These are phyloP conservation scores for Cervus canadensis DNA, from an alignment of 2,113 vertebrate species.

Conservation along the genomic window DNA sequence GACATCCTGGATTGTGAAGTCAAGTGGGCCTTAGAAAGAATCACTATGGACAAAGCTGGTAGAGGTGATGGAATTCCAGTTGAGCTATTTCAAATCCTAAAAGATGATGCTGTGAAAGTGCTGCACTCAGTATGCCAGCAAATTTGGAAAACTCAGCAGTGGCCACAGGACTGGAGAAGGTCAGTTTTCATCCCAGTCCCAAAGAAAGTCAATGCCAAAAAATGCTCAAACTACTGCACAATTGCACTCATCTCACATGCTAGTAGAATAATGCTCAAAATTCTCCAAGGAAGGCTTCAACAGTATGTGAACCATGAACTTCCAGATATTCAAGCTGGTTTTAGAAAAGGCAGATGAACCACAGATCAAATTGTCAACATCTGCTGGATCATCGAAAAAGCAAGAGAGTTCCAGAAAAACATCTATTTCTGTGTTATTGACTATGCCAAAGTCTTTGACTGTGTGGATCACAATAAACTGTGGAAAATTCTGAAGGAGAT, in stretches of 20 bases:
- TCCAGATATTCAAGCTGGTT: neutral
- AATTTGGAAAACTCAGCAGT: neutral
- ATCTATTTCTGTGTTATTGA: neutral
- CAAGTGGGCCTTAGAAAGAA: neutral
- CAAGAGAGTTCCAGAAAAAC: neutral
- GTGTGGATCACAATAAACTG: neutral
- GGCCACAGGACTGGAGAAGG: neutral
- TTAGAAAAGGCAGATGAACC: neutral
- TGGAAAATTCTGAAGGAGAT: rapidly evolving
- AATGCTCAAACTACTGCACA: neutral
- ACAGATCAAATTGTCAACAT: neutral
- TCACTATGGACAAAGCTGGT: neutral
- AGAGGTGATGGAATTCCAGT: neutral
- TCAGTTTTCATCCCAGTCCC: neutral
- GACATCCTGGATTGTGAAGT: neutral
- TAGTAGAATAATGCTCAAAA: neutral
- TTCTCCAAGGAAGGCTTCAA: neutral
- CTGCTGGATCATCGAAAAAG: rapidly evolving
- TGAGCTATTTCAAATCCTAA: neutral
- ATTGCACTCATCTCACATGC: neutral
- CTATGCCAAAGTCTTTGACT: neutral
- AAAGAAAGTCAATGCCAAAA: neutral
- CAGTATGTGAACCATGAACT: neutral
- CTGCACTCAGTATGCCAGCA: neutral
- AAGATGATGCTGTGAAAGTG: neutral